Percentiles rank a stretch among this genome's conserved stretches.
Evolutionary conservation across 2,797 vertebrate species (phyloP).

Genomic region (Malacoraja senta): DNA sequence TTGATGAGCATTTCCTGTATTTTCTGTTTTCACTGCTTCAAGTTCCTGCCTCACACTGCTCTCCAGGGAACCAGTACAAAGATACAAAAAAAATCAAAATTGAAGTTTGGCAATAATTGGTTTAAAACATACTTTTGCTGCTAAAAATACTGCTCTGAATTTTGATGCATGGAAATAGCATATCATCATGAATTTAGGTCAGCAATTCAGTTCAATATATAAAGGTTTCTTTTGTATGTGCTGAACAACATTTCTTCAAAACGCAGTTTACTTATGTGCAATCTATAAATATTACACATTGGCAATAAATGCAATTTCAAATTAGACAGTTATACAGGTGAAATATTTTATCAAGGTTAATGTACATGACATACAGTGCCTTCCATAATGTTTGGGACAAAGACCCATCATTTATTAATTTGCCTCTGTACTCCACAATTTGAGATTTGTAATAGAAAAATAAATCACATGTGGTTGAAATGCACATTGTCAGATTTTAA

Average conservation of each 20-base stretch:
- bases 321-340: not conserved
- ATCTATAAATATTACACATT: not conserved
- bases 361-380: too few relatives aligned
- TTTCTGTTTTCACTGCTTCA: too few relatives aligned
- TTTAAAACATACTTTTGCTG: not conserved
- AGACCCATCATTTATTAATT: too few relatives aligned
- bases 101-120: not conserved
- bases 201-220: not conserved
- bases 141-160: not conserved
- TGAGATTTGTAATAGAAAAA: too few relatives aligned
- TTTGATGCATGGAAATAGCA: not conserved
- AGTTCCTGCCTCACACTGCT: not conserved
- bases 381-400: too few relatives aligned
- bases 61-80: not conserved
- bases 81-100: not conserved
- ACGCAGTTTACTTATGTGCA: not conserved
- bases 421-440: too few relatives aligned
- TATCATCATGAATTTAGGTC: not conserved
- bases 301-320: not conserved
- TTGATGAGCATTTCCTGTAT: too few relatives aligned
- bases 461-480: too few relatives aligned
- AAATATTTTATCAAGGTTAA: not conserved
- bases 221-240: not conserved
- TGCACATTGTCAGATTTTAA: too few relatives aligned
- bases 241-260: not conserved